Conservation (phyloP, 2,113 vertebrate species). For the Panthera tigris region DNA sequence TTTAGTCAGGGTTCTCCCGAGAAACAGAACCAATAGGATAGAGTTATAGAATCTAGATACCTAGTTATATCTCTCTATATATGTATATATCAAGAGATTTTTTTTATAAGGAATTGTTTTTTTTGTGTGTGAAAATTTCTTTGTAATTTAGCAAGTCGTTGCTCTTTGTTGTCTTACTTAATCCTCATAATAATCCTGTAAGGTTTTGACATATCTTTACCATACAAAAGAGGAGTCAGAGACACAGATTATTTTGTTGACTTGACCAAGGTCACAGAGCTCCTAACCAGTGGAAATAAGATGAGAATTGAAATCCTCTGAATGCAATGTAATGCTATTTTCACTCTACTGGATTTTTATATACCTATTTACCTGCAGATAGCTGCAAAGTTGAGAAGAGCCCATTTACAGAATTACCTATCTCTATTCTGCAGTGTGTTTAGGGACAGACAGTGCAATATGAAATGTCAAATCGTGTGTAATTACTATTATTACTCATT, state of each 20-base stretch:
- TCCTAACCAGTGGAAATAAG: conserved; percentile 20
- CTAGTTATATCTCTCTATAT: background rate
- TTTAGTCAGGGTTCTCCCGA: background rate
- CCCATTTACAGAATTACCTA: conserved; percentile 47
- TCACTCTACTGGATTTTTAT: conserved; percentile 29
- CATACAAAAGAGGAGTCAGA: background rate
- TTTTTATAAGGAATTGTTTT: background rate
- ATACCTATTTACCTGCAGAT: background rate
- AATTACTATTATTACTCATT: conserved; percentile 78
- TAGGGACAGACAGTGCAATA: conserved; percentile 67
- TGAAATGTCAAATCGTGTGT: conserved; percentile 50
- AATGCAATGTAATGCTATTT: background rate
- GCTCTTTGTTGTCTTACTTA: conserved; percentile 45
- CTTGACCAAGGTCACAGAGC: conserved; percentile 10
- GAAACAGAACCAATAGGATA: conserved; percentile 36
- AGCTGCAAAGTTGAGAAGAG: background rate
- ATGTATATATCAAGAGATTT: background rate
- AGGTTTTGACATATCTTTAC: conserved; percentile 36
- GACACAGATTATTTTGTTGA: conserved; percentile 24
- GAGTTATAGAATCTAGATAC: background rate
- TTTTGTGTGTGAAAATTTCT: background rate
- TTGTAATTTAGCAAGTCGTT: conserved; percentile 20
- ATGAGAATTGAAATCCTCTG: conserved; percentile 36
- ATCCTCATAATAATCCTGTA: conserved; percentile 31
- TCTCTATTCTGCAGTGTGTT: conserved; percentile 50